Percentiles rank a stretch among this genome's conserved stretches.
Evolutionary conservation across 2,113 vertebrate species (phyloP).

Genomic region (Psophia crepitans): DNA sequence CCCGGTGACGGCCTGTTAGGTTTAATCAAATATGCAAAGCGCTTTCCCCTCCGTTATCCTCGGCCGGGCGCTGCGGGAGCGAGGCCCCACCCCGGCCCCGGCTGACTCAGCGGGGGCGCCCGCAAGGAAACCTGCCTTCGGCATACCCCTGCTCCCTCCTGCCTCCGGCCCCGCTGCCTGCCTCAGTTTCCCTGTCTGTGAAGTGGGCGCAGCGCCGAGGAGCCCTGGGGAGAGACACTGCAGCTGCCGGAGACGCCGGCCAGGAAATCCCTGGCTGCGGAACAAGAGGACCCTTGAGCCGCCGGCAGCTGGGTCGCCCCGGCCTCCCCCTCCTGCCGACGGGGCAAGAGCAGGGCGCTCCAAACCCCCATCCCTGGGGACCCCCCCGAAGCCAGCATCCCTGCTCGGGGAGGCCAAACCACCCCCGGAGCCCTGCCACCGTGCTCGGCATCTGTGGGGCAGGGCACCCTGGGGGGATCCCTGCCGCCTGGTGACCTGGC

Average conservation of each 20-base stretch:
- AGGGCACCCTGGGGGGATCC: not conserved
- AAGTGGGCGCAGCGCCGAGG: not conserved
- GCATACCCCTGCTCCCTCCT: not conserved
- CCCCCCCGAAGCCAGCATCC: not conserved
- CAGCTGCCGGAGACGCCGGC: not conserved
- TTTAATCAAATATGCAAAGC: constrained; percentile 26
- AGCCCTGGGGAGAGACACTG: not conserved
- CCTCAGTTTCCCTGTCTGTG: constrained; percentile 32
- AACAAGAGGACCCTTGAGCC: constrained; percentile 12
- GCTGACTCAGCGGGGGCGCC: constrained; percentile 58
- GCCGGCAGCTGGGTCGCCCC: not conserved
- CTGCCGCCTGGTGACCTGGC: not conserved
- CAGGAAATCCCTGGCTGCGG: not conserved
- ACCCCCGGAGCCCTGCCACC: not conserved
- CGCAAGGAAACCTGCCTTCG: constrained; percentile 46
- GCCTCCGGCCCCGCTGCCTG: not conserved
- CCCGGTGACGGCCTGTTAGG: not conserved
- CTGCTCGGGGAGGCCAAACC: not conserved
- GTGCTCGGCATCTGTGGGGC: not conserved
- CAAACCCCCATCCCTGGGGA: fast-evolving
- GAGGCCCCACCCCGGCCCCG: constrained; percentile 50
- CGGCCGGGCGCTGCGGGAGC: not conserved
- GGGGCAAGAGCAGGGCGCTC: not conserved
- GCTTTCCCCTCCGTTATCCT: constrained; percentile 51
- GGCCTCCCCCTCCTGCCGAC: not conserved